Evolutionary conservation across 1,140 invertebrate genomes (phyloP).

Genomic region (Anastatus disparis): DNA sequence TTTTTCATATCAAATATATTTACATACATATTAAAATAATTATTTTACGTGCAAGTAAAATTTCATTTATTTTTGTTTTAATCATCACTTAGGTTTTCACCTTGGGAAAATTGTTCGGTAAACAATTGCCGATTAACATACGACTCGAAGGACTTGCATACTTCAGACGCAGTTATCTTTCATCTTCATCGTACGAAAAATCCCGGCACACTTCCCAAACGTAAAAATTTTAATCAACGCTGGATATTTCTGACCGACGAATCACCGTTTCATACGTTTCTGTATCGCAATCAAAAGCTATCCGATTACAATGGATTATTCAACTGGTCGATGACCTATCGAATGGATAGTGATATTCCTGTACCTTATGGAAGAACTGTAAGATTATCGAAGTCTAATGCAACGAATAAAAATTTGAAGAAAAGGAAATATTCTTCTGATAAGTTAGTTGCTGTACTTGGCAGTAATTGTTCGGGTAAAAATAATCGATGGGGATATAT

Average conservation of each 20-base stretch:
- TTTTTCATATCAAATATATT: too few relatives aligned
- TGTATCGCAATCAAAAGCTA: conserved; percentile 52
- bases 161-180: conserved; percentile 70
- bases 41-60: too few relatives aligned
- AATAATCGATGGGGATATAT: conserved; percentile 73
- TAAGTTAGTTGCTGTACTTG: conserved; percentile 70
- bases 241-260: conserved; percentile 75
- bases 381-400: background rate
- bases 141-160: conserved; percentile 55
- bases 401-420: background rate
- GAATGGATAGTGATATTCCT: conserved; percentile 75
- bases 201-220: conserved; percentile 56
- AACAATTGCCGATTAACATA: conserved; percentile 69
- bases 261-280: conserved; percentile 69
- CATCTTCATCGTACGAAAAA: conserved; percentile 67
- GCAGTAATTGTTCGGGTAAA: conserved; percentile 71
- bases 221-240: conserved; percentile 61
- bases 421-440: conserved; percentile 45
- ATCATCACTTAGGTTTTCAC: conserved; percentile 64
- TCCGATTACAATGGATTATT: conserved; percentile 70
- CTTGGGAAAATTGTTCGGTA: conserved; percentile 70
- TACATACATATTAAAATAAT: too few relatives aligned
- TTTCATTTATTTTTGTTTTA: too few relatives aligned
- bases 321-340: conserved; percentile 84
- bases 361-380: conserved; percentile 75